Base-by-base conservation (phyloP, 2,888 invertebrate species). In the Erpobdella octoculata region DNA sequence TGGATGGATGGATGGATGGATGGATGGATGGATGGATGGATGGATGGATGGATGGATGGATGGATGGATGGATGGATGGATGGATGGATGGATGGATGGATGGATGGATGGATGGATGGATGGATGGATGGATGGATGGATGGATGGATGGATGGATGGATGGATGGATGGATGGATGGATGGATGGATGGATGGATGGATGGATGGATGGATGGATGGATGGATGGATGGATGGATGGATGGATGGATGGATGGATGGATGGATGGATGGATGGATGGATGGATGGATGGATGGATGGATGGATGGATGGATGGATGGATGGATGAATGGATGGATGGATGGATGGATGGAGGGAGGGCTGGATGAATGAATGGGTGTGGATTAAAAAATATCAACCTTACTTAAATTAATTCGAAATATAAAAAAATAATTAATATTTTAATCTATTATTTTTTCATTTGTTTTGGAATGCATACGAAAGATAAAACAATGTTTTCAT, bases 91-190 rank as follows among this genome's bases (percentile, higher is more conserved):
- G 53, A 53, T 53, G 53, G 53, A 53, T 48, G 48, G 48, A 48
- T 53, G 53, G 53, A 53, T 53, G 53, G 53, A 53, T 53, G 53
- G 53, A 53, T 53, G 53, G 12, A 53, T 53, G 18, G 53, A 53
- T 53, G 28, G 21, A 53, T 28, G 46, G 46, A 46, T 46, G 46
- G 46, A 48, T 9, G 48, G 48, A 48, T 9, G 48, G 48, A 48
- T 48, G 48, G 48, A 48, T 48, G 48, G 48, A 1, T 53, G 53
- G 21, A 53, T 53, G n/a, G 53, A 53, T 18, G n/a, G 18, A 1
- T 9, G 8, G n/a, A 1, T 5, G 15, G 53, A 53, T n/a, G 53
- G 53, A 53, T 28, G 46, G 46, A 46, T 46, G 46, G 46, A 48
- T 9, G 48, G 48, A 48, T 9, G 48, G 48, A 48, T 48, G 48